Conservation (phyloP, 2,888 invertebrate genomes). For the Camponotus fellah region DNA sequence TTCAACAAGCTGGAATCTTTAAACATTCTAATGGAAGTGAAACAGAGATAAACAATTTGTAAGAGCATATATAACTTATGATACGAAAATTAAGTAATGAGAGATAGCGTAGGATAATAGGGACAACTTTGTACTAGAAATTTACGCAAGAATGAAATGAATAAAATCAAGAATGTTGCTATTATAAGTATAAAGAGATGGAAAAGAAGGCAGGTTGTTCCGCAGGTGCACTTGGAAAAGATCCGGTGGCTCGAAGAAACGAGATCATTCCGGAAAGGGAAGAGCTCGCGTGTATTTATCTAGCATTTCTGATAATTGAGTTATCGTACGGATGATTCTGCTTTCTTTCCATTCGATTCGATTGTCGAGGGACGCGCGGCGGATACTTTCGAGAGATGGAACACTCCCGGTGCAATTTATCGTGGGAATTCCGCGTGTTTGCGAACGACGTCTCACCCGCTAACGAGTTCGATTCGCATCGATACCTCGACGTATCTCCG, state of each 20-base stretch:
- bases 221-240: not conserved
- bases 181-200: not conserved
- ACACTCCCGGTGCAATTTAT: conserved; percentile 72
- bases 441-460: conserved; percentile 60
- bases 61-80: not conserved
- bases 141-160: not conserved
- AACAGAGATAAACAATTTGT: not conserved
- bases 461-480: conserved; percentile 34
- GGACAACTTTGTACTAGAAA: too few species aligned
- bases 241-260: not conserved
- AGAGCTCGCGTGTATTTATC: conserved; percentile 79
- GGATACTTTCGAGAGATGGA: conserved; percentile 69
- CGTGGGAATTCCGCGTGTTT: conserved; percentile 65
- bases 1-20: not conserved
- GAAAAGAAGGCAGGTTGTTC: not conserved
- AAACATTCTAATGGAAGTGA: not conserved
- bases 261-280: conserved; percentile 36
- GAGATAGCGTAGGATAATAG: not conserved
- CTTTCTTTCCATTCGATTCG: conserved; percentile 84
- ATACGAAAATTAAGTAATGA: not conserved
- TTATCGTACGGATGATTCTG: conserved; percentile 78
- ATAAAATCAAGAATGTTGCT: not conserved
- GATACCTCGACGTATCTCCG: conserved; percentile 31
- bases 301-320: conserved; percentile 80
- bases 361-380: conserved; percentile 62